Percentiles rank a stretch among this genome's conserved stretches.
Conservation (phyloP, 2,113 vertebrate species). For the Pangasianodon hypophthalmus region DNA sequence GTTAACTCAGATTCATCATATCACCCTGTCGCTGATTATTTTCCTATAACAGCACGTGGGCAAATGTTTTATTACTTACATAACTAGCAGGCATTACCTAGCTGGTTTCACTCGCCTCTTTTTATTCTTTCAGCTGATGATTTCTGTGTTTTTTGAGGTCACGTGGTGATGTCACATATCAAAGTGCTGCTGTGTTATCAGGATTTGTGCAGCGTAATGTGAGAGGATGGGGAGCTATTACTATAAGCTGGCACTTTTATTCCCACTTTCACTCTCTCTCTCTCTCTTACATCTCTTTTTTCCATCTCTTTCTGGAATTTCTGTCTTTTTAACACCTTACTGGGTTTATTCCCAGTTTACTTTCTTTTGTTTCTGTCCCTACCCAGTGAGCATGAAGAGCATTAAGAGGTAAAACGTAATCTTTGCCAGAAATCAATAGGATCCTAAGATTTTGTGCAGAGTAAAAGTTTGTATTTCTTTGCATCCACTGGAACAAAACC, state of each 20-base stretch:
- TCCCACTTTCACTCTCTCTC: slow-evolving; percentile 9
- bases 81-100: not conserved
- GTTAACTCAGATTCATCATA: not conserved
- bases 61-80: not conserved
- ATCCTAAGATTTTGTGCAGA: no score
- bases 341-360: no score
- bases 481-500: no score
- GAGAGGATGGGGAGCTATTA: slow-evolving; percentile 35
- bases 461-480: no score
- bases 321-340: not conserved
- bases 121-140: not conserved
- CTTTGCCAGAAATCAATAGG: no score
- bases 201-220: not conserved
- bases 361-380: no score
- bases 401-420: no score
- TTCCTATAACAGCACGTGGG: not conserved
- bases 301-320: not conserved
- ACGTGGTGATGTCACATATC: slow-evolving; percentile 17
- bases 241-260: slow-evolving; percentile 23
- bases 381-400: no score
- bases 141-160: not conserved
- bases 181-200: slow-evolving; percentile 30
- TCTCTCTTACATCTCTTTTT: not conserved
- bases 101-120: not conserved
- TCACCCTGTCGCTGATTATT: not conserved